Conservation (phyloP, 53 echinoderm and acorn worm species). For the Arbacia lixula region DNA sequence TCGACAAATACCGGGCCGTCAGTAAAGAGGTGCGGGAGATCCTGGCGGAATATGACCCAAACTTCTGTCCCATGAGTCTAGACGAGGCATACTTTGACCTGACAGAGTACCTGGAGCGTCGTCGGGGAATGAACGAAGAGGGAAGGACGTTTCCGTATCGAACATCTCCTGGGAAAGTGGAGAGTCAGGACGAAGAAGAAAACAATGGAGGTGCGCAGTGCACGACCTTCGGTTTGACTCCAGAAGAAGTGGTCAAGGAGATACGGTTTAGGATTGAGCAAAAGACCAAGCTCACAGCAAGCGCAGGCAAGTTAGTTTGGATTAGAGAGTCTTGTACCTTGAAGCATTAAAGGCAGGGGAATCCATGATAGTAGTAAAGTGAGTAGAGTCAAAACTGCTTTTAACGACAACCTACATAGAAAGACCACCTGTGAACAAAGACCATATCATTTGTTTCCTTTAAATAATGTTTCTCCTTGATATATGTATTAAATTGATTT, state of each 20-base stretch:
- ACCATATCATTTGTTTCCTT: too few species aligned
- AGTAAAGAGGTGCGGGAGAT: constrained; percentile 86
- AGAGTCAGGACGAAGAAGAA: not conserved
- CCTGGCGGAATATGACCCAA: constrained; percentile 88
- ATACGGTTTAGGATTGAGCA: constrained; percentile 95
- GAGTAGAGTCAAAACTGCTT: too few species aligned
- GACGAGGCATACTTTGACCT: constrained; percentile 98
- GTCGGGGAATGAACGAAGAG: constrained; percentile 62
- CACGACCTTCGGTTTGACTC: constrained; percentile 72
- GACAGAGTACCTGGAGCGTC: constrained; percentile 78
- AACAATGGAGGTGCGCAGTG: not conserved
- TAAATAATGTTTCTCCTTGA: too few species aligned
- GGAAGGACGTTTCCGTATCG: constrained; percentile 77
- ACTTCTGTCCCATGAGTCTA: constrained; percentile 94
- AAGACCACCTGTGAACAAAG: too few species aligned
- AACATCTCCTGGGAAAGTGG: not conserved
- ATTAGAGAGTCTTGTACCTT: too few species aligned
- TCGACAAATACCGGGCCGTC: constrained; percentile 86
- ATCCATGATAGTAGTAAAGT: too few species aligned
- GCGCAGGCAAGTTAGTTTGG: constrained; percentile 73
- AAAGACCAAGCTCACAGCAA: constrained; percentile 90
- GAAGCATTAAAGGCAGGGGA: too few species aligned
- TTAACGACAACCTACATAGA: too few species aligned
- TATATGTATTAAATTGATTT: too few species aligned
- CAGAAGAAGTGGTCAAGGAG: constrained; percentile 89